Base-by-base conservation (phyloP, 2,888 invertebrate genomes). In the Halocaridina rubra region DNA sequence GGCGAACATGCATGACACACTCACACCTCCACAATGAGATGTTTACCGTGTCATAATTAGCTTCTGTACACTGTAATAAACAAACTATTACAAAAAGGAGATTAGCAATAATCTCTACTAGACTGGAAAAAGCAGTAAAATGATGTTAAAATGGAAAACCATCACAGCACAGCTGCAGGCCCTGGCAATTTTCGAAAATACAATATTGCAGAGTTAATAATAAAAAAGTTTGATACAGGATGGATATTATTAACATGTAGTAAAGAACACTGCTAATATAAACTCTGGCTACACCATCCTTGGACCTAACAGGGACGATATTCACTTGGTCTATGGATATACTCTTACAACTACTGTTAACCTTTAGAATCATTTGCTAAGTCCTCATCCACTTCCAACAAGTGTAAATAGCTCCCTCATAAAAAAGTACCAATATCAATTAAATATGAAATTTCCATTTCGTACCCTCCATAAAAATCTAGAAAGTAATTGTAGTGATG, bases 61-160 rank as follows among this genome's bases (percentile, higher is more conserved):
- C 81, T 76, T 75, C 81, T 67, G 74, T 81, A 81, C 81, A 81
- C 27, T 80, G 80, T 71, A n/a, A n/a, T n/a, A 80, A 22, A 80
- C 82, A 80, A 77, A 78, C 82, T 78, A 57, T 77, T 84, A 84
- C 82, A 84, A 84, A 84, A 84, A 84, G 82, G 82, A 84, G 82
- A 84, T 84, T 78, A 84, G 82, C 82, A 84, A 84, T 78, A 84
- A 84, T 84, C 82, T 84, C 82, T 71, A 84, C 82, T 84, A 84
- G 77, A 84, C 77, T 71, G 72, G 77, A 84, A 84, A 84, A 84
- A 84, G 82, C 82, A 84, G 82, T 78, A 84, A 84, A 84, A 84
- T 71, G 78, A 84, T 84, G 82, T 84, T 78, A 84, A 84, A 84
- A 72, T 59, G 82, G 71, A 72, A 84, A 84, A 80, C 76, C 80